These are phyloP conservation scores for Drosophila austrosaltans DNA, from an alignment of 2,888 invertebrate genomes.

Conservation along the genomic window DNA sequence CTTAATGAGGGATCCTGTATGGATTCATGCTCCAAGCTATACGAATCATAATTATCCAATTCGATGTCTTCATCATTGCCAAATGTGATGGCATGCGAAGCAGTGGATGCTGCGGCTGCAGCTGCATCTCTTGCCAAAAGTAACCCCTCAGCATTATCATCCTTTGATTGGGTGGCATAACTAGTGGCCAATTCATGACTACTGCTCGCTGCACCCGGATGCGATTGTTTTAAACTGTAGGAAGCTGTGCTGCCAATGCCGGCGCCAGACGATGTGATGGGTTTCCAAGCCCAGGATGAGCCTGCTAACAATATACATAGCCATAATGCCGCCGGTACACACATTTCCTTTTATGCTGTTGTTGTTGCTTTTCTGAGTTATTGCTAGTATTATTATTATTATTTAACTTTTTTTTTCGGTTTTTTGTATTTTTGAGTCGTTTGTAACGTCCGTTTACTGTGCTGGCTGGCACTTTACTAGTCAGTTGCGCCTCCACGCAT, in stretches of 20 bases:
- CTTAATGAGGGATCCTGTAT: conserved; percentile 40
- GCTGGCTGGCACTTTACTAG: conserved; percentile 75
- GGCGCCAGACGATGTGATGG: conserved; percentile 46
- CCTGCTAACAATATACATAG: conserved; percentile 19
- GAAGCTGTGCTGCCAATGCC: conserved; percentile 56
- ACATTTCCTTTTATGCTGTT: neutral
- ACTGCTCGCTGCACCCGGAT: conserved; percentile 78
- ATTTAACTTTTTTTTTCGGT: neutral
- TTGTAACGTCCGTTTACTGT: conserved; percentile 69
- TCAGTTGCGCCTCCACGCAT: conserved; percentile 66
- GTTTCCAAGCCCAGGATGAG: conserved; percentile 58
- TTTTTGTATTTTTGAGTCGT: conserved; percentile 40
- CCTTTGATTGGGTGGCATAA: conserved; percentile 46
- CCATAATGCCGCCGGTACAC: conserved; percentile 20
- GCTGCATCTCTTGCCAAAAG: neutral
- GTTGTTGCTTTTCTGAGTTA: no score
- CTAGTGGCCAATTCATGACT: conserved; percentile 67
- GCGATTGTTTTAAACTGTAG: conserved; percentile 80
- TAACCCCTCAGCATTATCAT: neutral
- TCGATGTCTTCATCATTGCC: conserved; percentile 42
- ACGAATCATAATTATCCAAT: conserved; percentile 65
- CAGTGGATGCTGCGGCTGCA: conserved; percentile 16
- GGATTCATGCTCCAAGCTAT: conserved; percentile 57
- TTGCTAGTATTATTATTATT: no score
- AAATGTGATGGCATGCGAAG: conserved; percentile 44